phyloP scores from a whole-genome alignment of 2,797 vertebrate species.

The Tenualosa ilisha region DNA sequence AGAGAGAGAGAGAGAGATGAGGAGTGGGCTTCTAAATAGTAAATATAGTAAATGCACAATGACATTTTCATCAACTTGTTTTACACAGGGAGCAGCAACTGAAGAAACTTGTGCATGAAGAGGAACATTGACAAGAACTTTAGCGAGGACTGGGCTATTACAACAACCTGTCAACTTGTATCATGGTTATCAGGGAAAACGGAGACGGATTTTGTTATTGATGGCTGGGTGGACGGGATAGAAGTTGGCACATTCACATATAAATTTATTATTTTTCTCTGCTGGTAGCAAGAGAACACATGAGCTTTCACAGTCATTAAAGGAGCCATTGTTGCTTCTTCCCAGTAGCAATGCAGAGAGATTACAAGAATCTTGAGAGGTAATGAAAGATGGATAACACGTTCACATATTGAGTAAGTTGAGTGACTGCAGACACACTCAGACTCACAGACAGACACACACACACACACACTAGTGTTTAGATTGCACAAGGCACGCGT shows the following conservation, averaged over 20 bases:
- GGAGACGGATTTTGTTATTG: neutral
- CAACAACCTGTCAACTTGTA: neutral
- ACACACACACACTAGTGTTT: conserved; percentile 19
- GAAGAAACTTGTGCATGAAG: neutral
- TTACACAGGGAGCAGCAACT: neutral
- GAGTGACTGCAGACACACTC: conserved; percentile 10
- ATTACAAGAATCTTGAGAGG: conserved; percentile 38
- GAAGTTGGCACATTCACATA: neutral
- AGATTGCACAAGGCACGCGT: conserved; percentile 33
- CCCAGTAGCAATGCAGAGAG: conserved; percentile 25
- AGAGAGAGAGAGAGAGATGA: conserved; percentile 8
- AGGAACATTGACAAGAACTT: neutral
- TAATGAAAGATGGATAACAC: conserved; percentile 41
- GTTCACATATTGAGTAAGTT: conserved; percentile 10
- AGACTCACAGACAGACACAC: conserved; percentile 22
- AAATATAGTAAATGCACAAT: neutral
- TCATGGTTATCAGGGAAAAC: neutral
- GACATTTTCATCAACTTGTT: conserved; percentile 13
- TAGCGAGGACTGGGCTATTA: neutral
- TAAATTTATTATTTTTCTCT: neutral
- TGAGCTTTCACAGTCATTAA: conserved; percentile 44
- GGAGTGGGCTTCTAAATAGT: neutral
- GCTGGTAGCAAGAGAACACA: conserved; percentile 31
- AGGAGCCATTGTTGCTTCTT: conserved; percentile 43
- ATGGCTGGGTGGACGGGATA: neutral